Evolutionary conservation across 2,888 invertebrate genomes (phyloP), one percentile per base, ranked within the genome.

Genomic region (Lampropteryx suffumata): DNA sequence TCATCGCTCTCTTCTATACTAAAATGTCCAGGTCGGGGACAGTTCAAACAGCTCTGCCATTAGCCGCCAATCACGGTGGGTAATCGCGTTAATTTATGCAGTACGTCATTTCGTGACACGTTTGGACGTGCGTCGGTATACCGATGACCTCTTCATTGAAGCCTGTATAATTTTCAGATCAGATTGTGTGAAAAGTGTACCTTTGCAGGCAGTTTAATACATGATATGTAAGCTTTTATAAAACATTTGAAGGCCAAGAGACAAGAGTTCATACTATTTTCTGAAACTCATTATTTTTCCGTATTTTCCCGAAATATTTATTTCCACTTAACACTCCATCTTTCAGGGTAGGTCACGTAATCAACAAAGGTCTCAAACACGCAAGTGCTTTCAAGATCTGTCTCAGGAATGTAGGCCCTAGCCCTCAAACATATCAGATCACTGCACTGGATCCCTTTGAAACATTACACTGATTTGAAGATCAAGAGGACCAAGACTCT

Each of bases 11-110:
- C 53, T 17, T 35, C 29, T n/a, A 0, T 2, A 9, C 48, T 53
- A 41, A 26, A 13, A 40, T 41, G 44, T 44, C 40, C 48, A 44
- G 53, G 42, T 32, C 21, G n/a, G 52, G 53, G 48, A 53, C 71
- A 70, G 71, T 67, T 69, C 78, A 81, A 82, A 81, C 76, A 76
- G 67, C 64, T 65, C 71, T 67, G 67, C 73, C 75, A 74, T 78
- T 79, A 78, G 75, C 75, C 76, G 75, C 74, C 76, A 82, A 82
- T 86, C 85, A 84, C 79, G 75, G 70, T 68, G 66, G 70, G 79
- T 83, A 84, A 84, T 85, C 81, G 80, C 66, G 69, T 73, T 82
- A 83, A 85, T 85, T 81, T 83, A 84, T 82, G 82, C 79, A 67
- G 62, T 62, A 69, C 73, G 69, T 71, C 76, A 79, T 76, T 79